Evolutionary conservation across 2,113 vertebrate genomes (phyloP).

Genomic region (Arvicanthis niloticus): DNA sequence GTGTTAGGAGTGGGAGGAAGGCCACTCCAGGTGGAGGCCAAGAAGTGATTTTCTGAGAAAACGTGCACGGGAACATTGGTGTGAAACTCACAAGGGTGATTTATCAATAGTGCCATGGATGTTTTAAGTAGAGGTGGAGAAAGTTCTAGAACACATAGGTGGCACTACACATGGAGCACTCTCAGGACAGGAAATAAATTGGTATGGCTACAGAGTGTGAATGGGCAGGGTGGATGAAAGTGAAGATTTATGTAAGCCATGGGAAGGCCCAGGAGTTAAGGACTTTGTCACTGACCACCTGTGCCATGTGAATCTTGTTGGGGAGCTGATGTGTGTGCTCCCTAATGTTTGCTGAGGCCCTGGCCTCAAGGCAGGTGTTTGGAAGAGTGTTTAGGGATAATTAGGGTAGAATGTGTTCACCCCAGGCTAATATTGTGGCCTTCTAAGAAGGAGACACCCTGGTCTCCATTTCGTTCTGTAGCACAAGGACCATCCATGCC

Average conservation of each 20-base stretch:
- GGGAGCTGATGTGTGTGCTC: no score
- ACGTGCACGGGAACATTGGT: neutral
- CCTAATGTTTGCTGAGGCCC: no score
- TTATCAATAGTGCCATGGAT: neutral
- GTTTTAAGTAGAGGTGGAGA: neutral
- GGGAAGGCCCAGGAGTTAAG: neutral
- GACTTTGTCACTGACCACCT: fast-evolving
- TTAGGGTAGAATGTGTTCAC: neutral
- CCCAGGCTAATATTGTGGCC: neutral
- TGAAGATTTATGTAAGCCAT: neutral
- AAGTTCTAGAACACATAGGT: neutral
- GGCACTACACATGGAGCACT: no score
- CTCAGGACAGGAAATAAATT: neutral
- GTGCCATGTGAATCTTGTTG: neutral
- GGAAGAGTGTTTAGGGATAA: neutral
- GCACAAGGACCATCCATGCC: fast-evolving
- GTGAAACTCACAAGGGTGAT: neutral
- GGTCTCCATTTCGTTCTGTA: neutral
- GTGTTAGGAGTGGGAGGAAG: no score
- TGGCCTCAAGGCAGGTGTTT: neutral
- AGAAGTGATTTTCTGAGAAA: neutral
- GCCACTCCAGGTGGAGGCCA: no score
- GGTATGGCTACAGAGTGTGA: neutral
- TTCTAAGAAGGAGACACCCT: neutral
- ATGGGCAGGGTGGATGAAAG: no score